Percentiles rank a stretch among this genome's conserved stretches.
Conservation (phyloP, 2,888 invertebrate species). For the Drosophila atripex region DNA sequence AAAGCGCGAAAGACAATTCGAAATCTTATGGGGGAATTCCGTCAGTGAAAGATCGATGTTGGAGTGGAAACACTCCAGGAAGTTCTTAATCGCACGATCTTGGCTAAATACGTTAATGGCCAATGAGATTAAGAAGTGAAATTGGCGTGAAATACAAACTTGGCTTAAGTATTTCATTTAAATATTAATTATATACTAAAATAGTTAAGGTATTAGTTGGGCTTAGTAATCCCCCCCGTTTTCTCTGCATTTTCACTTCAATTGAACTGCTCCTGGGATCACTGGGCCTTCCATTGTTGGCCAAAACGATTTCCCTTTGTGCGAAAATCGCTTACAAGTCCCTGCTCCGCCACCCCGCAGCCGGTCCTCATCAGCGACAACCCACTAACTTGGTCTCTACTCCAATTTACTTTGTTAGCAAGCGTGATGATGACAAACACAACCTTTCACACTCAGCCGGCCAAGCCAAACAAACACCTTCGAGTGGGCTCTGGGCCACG, state of each 20-base stretch:
- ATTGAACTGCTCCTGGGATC: constrained; percentile 45
- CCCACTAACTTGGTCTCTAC: constrained; percentile 46
- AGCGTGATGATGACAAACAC: constrained; percentile 58
- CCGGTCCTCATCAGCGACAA: constrained; percentile 34
- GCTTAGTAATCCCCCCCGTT: not conserved
- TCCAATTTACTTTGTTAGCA: constrained; percentile 49
- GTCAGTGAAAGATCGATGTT: constrained; percentile 34
- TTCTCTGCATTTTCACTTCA: constrained; percentile 20
- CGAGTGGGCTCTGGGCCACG: constrained; percentile 13
- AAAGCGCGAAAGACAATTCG: constrained; percentile 9
- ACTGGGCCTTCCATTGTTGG: constrained; percentile 33
- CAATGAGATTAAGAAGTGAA: constrained; percentile 21
- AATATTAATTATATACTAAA: not conserved
- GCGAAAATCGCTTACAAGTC: constrained; percentile 13
- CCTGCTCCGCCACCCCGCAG: not conserved
- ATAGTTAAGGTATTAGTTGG: no score
- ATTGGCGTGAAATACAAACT: constrained; percentile 3
- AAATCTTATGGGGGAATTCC: constrained; percentile 25
- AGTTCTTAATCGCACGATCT: constrained; percentile 35
- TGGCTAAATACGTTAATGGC: constrained; percentile 9
- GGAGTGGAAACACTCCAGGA: constrained; percentile 27
- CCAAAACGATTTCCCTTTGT: constrained; percentile 36
- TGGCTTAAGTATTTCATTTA: not conserved
- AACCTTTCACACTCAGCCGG: constrained; percentile 68
- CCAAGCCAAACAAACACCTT: constrained; percentile 25